Conservation (phyloP, 1,140 invertebrate species). For the Aphelinus certus region DNA sequence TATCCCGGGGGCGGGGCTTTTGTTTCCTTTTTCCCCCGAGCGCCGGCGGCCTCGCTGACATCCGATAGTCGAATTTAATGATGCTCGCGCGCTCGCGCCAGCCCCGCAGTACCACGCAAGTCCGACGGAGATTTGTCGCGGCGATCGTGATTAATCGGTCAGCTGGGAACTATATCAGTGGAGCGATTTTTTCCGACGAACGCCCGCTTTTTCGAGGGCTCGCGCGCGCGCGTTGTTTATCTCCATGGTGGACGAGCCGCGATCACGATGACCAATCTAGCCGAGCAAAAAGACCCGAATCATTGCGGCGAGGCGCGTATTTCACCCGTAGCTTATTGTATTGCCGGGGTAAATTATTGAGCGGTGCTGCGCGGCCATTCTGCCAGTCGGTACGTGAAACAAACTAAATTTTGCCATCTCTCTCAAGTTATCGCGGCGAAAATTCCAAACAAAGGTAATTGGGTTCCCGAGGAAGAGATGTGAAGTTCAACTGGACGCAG, state of each 20-base stretch:
- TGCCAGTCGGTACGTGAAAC: too few relatives aligned
- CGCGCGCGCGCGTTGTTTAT: background rate
- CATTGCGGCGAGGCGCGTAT: too few relatives aligned
- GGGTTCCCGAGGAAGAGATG: too few relatives aligned
- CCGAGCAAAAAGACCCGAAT: too few relatives aligned
- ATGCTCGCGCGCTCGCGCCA: background rate
- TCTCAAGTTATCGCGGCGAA: too few relatives aligned
- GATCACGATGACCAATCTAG: background rate
- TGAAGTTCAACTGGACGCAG: too few relatives aligned
- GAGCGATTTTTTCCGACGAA: background rate
- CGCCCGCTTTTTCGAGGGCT: background rate
- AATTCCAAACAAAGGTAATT: too few relatives aligned
- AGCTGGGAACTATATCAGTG: slow-evolving; percentile 18
- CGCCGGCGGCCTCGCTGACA: background rate
- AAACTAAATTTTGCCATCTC: too few relatives aligned
- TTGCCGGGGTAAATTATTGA: too few relatives aligned
- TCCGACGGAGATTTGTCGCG: slow-evolving; percentile 11
- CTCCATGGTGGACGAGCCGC: background rate
- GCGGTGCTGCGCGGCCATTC: too few relatives aligned
- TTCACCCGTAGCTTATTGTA: too few relatives aligned
- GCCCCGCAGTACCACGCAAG: too few relatives aligned
- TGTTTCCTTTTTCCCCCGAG: background rate
- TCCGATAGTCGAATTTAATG: slow-evolving; percentile 32
- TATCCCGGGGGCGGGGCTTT: background rate
- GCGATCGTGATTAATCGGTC: slow-evolving; percentile 23